Evolutionary conservation across 1,140 invertebrate species (phyloP), one percentile per base, ranked within the genome.

Genomic region (Tetramorium alpestre): DNA sequence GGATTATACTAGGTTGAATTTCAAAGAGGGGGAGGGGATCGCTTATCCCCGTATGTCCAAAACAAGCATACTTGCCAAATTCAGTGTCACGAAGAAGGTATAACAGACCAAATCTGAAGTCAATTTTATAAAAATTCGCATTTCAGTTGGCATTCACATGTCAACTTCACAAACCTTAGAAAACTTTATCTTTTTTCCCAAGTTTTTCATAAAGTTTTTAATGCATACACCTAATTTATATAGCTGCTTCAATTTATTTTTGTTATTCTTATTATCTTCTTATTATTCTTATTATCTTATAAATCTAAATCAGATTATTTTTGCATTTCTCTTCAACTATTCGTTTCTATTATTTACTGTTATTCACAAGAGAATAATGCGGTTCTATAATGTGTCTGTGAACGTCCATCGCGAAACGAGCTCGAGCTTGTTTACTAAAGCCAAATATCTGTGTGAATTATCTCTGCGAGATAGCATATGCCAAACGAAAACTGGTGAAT

Each of bases 1-100:
- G 81, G 89, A 91, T 91, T 86, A 88, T 67, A 78, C 18, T 22
- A 41, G 51, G 5, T 49, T 16, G 38, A 69, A 85, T 85, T 90
- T 85, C 85, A 90, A 90, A 87, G 54, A 33, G 33, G 3, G 33
- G 33, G 33, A 33, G 22, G 72, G 67, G 58, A 76, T 62, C 28
- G 41, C 38, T 60, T 44, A 47, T 25, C 3, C 41, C 1, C 18
- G 13, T 49, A 13, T 75, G 25, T n/a, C 28, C 54, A n/a, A 84
- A 47, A 64, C 56, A 60, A 16, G 41, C 41, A 16, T 47, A 62
- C 75, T 67, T 60, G 54, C 54, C 69, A 49, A 44, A 84, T 49
- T 73, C 41, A 38, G 1, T 3, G 67, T 38, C 18, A 22, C 44
- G 11, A 22, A 28, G 33, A 56, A 69, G 49, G n/a, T 38, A 22